Conservation (phyloP, 2,888 invertebrate species). For the Aphelenchoides bicaudatus region DNA sequence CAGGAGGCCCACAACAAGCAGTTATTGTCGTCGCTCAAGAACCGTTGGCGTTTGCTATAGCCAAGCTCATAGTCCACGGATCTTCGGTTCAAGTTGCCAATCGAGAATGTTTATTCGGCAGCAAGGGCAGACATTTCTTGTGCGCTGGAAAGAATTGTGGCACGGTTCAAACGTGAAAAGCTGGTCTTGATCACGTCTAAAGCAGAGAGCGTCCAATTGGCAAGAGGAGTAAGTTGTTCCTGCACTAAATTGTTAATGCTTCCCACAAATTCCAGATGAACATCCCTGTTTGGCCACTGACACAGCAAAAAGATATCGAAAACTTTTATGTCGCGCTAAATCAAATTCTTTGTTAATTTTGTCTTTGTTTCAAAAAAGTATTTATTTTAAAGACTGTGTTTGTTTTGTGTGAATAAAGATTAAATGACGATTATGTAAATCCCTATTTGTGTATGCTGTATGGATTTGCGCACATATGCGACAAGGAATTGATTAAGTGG, state of each 20-base stretch:
- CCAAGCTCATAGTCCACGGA: conserved; percentile 3
- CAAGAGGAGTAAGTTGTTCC: conserved; percentile 4
- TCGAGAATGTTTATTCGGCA: conserved; percentile 13
- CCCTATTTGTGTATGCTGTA: too few species aligned
- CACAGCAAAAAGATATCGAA: conserved; percentile 6
- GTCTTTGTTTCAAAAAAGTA: too few species aligned
- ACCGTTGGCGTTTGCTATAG: conserved; percentile 11
- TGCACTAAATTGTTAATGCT: neutral
- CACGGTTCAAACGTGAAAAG: conserved; percentile 11
- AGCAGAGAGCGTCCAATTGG: conserved; percentile 6
- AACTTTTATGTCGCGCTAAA: conserved; percentile 13
- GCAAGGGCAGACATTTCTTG: conserved; percentile 1
- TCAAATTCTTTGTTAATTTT: conserved; percentile 3
- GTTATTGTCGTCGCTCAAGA: conserved; percentile 7
- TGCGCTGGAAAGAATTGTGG: conserved; percentile 2
- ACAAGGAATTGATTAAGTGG: too few species aligned
- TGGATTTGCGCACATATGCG: too few species aligned
- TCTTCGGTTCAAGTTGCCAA: neutral
- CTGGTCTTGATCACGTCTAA: neutral
- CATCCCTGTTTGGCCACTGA: conserved; percentile 13
- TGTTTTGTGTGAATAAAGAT: too few species aligned
- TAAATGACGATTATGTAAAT: too few species aligned
- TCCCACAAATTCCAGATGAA: conserved; percentile 14
- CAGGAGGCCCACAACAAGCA: neutral
- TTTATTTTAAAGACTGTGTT: too few species aligned